phyloP scores from a whole-genome alignment of 1,140 invertebrate genomes.

The Lucilia cuprina region DNA sequence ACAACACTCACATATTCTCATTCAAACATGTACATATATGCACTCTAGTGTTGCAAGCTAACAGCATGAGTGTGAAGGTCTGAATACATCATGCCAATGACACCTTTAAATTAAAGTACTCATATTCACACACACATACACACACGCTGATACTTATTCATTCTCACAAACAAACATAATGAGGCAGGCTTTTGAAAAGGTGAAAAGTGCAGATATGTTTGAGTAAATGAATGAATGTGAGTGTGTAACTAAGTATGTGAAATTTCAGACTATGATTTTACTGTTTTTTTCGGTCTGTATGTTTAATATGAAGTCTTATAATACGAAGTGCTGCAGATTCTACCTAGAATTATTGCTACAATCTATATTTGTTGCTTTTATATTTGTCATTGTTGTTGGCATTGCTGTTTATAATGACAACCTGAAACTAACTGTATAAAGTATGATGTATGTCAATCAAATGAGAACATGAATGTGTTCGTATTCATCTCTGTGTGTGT shows the following conservation, averaged over 20 bases:
- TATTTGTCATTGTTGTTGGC: too few species aligned
- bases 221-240: not conserved
- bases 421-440: not conserved
- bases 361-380: not conserved
- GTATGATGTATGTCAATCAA: not conserved
- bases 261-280: not conserved
- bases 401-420: not conserved
- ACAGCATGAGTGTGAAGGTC: not conserved
- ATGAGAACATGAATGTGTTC: not conserved
- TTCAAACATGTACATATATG: not conserved
- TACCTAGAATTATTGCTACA: not conserved
- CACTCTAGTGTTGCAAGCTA: not conserved
- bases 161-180: not conserved
- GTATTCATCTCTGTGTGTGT: not conserved
- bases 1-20: not conserved
- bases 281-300: not conserved
- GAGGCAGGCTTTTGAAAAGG: not conserved
- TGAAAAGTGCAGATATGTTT: not conserved
- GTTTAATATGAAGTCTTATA: not conserved
- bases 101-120: not conserved
- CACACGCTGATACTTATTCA: not conserved
- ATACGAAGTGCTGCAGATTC: not conserved
- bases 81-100: slow-evolving; percentile 1
- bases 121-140: not conserved
- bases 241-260: not conserved